phyloP scores from a whole-genome alignment of 2,888 invertebrate genomes.

The Notocelia uddmanniana region DNA sequence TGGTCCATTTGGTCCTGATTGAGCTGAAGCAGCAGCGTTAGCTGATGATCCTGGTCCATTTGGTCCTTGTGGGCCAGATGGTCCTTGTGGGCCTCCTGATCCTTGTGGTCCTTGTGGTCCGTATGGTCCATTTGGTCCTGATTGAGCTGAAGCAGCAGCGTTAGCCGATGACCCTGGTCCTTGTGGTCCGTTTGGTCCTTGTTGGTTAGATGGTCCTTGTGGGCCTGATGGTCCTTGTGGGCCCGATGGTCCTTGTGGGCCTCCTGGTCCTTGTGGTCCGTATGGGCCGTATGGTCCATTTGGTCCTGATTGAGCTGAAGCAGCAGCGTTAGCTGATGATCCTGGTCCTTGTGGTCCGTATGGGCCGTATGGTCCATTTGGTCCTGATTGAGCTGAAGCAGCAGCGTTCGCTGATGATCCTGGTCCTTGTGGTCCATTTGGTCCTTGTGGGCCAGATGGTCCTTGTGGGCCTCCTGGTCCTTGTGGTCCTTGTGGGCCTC shows the following conservation, averaged over 20 bases:
- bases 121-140: slow-evolving; percentile 10
- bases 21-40: neutral
- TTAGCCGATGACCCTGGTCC: slow-evolving; percentile 27
- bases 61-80: slow-evolving; percentile 8
- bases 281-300: slow-evolving; percentile 28
- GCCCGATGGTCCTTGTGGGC: slow-evolving; percentile 6
- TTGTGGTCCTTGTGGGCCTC: neutral
- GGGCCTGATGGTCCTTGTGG: too few species aligned
- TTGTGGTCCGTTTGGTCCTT: slow-evolving; percentile 24
- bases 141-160: slow-evolving; percentile 7
- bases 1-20: slow-evolving; percentile 40
- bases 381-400: slow-evolving; percentile 33
- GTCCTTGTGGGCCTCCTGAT: neutral
- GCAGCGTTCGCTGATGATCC: slow-evolving; percentile 25
- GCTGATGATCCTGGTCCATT: slow-evolving; percentile 33
- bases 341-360: slow-evolving; percentile 19
- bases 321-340: slow-evolving; percentile 22
- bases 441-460: slow-evolving; percentile 5
- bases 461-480: slow-evolving; percentile 12
- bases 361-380: slow-evolving; percentile 29
- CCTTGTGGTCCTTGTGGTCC: slow-evolving; percentile 6
- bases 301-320: slow-evolving; percentile 34
- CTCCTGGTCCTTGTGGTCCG: slow-evolving; percentile 24
- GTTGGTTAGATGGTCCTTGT: too few species aligned
- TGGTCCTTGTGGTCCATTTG: slow-evolving; percentile 34